Conservation (phyloP, 2,888 invertebrate genomes). For the Phania funesta region DNA sequence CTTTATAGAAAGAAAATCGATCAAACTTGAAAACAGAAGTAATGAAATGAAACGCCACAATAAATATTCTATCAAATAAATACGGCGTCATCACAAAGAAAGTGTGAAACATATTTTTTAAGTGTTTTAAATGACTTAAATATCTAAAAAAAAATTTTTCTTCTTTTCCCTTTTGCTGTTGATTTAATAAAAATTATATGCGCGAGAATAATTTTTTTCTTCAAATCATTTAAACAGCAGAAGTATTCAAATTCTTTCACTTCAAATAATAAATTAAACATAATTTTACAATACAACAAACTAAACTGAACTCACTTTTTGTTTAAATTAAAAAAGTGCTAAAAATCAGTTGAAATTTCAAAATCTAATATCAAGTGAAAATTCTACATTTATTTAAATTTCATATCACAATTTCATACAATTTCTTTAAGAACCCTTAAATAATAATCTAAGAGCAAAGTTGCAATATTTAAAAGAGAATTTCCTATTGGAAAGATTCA, state of each 20-base stretch:
- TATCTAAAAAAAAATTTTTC: background rate
- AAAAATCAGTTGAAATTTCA: slow-evolving; percentile 51
- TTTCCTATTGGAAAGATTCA: too few species aligned
- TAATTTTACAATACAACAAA: background rate
- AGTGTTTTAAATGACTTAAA: background rate
- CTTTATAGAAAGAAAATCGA: slow-evolving; percentile 47
- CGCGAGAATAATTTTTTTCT: slow-evolving; percentile 67
- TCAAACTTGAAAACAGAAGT: slow-evolving; percentile 42
- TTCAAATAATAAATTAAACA: background rate
- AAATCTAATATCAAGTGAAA: slow-evolving; percentile 55
- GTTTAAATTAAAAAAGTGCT: slow-evolving; percentile 50
- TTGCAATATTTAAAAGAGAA: too few species aligned
- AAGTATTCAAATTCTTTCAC: slow-evolving; percentile 53
- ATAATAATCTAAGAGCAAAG: too few species aligned
- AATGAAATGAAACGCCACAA: slow-evolving; percentile 13
- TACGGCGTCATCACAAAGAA: background rate
- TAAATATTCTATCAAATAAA: too few species aligned
- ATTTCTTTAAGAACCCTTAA: too few species aligned
- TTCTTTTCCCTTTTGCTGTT: slow-evolving; percentile 53
- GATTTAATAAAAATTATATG: slow-evolving; percentile 70
- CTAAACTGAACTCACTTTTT: slow-evolving; percentile 64
- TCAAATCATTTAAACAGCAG: slow-evolving; percentile 48
- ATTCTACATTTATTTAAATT: background rate
- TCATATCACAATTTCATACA: too few species aligned
- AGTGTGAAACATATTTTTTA: slow-evolving; percentile 17